These are phyloP conservation scores for Theodoxus fluviatilis DNA, from an alignment of 2,888 invertebrate species.

Conservation along the genomic window DNA sequence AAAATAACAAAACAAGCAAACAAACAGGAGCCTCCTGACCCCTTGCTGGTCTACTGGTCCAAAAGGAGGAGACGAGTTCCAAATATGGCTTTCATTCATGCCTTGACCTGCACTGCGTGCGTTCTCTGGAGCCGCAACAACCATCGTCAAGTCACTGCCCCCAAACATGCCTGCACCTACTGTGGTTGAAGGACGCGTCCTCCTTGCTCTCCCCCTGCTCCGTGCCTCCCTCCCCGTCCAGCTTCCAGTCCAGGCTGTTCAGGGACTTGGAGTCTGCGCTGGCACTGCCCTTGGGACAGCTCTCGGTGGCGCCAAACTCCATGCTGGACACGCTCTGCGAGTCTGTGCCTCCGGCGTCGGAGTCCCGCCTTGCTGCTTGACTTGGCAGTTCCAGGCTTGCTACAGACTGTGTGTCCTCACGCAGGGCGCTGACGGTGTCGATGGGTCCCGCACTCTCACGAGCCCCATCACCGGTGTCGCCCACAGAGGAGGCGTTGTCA, in stretches of 20 bases:
- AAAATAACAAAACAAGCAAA: too few species aligned
- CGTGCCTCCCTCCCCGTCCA: slow-evolving; percentile 28
- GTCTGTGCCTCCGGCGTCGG: slow-evolving; percentile 38
- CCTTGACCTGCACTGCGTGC: too few species aligned
- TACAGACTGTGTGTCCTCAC: slow-evolving; percentile 58
- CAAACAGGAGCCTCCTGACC: too few species aligned
- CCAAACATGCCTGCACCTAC: too few species aligned
- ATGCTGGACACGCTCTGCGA: slow-evolving; percentile 52
- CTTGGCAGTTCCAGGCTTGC: slow-evolving; percentile 57
- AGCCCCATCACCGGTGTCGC: not conserved
- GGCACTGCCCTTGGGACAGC: slow-evolving; percentile 27
- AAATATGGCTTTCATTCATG: too few species aligned
- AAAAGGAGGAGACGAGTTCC: too few species aligned
- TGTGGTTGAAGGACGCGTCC: not conserved
- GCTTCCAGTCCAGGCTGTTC: slow-evolving; percentile 57
- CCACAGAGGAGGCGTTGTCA: slow-evolving; percentile 1
- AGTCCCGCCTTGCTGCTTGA: slow-evolving; percentile 26
- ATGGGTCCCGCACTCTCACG: too few species aligned
- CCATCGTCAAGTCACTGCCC: too few species aligned
- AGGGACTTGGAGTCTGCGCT: slow-evolving; percentile 55
- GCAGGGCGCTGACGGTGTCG: slow-evolving; percentile 21
- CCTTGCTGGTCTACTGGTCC: too few species aligned
- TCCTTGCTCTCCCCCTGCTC: slow-evolving; percentile 8
- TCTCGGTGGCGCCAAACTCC: slow-evolving; percentile 43
- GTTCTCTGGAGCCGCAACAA: too few species aligned